Percentiles rank a stretch among this genome's conserved stretches.
Evolutionary conservation across 1,140 invertebrate genomes (phyloP).

Genomic region (Manduca sexta): DNA sequence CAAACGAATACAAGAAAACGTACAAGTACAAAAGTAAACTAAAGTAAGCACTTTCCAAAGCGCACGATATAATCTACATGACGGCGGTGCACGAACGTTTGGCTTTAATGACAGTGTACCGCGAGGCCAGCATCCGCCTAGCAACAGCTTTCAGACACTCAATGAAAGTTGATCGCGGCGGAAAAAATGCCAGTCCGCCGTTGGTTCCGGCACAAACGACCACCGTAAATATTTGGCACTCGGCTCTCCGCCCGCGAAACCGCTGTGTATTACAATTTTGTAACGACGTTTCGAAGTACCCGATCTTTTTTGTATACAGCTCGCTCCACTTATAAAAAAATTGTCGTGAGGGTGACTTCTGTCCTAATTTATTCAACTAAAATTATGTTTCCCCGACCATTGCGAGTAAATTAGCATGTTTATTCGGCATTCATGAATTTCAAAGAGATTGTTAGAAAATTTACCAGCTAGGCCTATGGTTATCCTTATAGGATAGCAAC

Average conservation of each 20-base stretch:
- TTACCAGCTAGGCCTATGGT: slow-evolving; percentile 26
- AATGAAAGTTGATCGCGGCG: slow-evolving; percentile 68
- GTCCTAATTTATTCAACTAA: slow-evolving; percentile 33
- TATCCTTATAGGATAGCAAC: slow-evolving; percentile 26
- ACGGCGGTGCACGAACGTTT: slow-evolving; percentile 55
- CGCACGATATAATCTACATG: slow-evolving; percentile 65
- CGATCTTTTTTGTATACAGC: slow-evolving; percentile 14
- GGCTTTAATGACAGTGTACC: slow-evolving; percentile 55
- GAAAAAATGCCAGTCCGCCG: slow-evolving; percentile 42
- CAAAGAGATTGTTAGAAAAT: slow-evolving; percentile 29
- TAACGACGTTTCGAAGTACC: slow-evolving; percentile 13
- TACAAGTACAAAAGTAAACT: slow-evolving; percentile 43
- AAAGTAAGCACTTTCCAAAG: slow-evolving; percentile 60
- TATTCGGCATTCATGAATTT: slow-evolving; percentile 36
- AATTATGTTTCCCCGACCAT: slow-evolving; percentile 31
- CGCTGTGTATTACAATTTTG: slow-evolving; percentile 20
- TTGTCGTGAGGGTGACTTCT: slow-evolving; percentile 16
- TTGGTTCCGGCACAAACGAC: slow-evolving; percentile 31
- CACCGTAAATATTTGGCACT: slow-evolving; percentile 49
- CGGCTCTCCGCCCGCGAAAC: slow-evolving; percentile 16
- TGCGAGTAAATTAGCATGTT: slow-evolving; percentile 32
- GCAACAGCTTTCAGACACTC: slow-evolving; percentile 64
- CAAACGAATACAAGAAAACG: slow-evolving; percentile 41
- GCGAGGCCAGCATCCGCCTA: slow-evolving; percentile 64
- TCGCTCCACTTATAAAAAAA: slow-evolving; percentile 19